These are phyloP conservation scores for Clinocottus analis DNA, from an alignment of 2,113 vertebrate genomes.

Conservation along the genomic window DNA sequence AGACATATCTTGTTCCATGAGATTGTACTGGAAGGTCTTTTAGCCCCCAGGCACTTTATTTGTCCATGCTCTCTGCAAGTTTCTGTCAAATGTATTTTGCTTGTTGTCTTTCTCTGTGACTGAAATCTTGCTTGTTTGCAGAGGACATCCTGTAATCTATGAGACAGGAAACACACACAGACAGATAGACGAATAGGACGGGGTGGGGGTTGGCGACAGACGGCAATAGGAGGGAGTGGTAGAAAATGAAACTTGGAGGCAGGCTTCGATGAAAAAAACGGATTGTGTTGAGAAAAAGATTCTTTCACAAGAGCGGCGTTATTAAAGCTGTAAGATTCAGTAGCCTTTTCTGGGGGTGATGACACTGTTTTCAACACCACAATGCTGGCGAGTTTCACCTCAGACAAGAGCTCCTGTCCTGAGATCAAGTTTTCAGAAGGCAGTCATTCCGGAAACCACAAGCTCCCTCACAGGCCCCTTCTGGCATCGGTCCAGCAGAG, in stretches of 20 bases:
- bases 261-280: constrained; percentile 34
- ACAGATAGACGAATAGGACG: constrained; percentile 51
- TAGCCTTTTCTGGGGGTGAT: background rate
- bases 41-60: background rate
- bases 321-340: background rate
- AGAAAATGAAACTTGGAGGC: constrained; percentile 32
- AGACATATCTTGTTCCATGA: background rate
- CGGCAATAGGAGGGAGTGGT: constrained; percentile 35
- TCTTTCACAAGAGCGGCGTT: constrained; percentile 22
- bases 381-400: constrained; percentile 13
- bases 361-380: constrained; percentile 10
- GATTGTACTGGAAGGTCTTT: background rate
- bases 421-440: constrained; percentile 3
- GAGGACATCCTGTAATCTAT: constrained; percentile 76
- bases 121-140: constrained; percentile 69
- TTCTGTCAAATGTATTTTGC: constrained; percentile 28
- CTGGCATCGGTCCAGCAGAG: constrained; percentile 1
- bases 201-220: constrained; percentile 4
- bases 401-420: background rate
- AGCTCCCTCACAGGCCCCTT: background rate
- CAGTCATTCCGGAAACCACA: background rate
- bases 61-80: background rate
- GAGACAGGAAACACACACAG: constrained; percentile 71
- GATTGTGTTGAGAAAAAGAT: constrained; percentile 35
- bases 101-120: constrained; percentile 34